phyloP scores from a whole-genome alignment of 1,140 invertebrate species.

The Apis dorsata region DNA sequence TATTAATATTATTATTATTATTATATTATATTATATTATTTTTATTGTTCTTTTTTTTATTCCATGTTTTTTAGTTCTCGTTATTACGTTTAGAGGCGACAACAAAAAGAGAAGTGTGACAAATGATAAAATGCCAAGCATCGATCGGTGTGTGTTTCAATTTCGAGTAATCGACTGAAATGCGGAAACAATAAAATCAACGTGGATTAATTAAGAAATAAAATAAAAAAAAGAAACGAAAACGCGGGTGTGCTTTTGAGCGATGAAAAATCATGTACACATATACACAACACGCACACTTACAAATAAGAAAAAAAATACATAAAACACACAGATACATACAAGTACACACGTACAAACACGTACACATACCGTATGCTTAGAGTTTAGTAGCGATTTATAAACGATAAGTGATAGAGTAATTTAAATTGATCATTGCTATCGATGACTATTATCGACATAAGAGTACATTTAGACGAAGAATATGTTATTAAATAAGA shows the following conservation, averaged over 20 bases:
- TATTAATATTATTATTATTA: constrained; percentile 22
- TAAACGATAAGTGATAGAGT: constrained; percentile 70
- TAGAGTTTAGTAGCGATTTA: constrained; percentile 71
- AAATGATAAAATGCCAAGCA: not conserved
- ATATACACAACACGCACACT: constrained; percentile 23
- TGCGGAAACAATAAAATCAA: constrained; percentile 43
- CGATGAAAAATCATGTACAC: constrained; percentile 54
- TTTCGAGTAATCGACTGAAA: constrained; percentile 18
- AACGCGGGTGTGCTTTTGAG: constrained; percentile 68
- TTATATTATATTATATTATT: constrained; percentile 18
- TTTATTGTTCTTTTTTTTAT: constrained; percentile 10
- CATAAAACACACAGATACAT: not conserved
- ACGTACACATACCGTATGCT: constrained; percentile 66
- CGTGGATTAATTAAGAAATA: constrained; percentile 19
- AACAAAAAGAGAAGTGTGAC: constrained; percentile 8
- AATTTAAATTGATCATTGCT: constrained; percentile 65
- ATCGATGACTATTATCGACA: constrained; percentile 75
- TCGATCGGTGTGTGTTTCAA: constrained; percentile 23
- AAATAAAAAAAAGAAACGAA: not conserved
- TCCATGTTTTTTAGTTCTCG: constrained; percentile 17
- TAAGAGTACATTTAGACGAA: constrained; percentile 77
- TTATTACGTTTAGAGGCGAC: not conserved
- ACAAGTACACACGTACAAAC: constrained; percentile 33
- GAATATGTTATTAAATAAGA: constrained; percentile 76
- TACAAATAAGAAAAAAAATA: not conserved